A percentile compares a stretch with the other conserved stretches of the same genome.
Conservation (phyloP, 2,888 invertebrate genomes). For the Halictus ligatus region DNA sequence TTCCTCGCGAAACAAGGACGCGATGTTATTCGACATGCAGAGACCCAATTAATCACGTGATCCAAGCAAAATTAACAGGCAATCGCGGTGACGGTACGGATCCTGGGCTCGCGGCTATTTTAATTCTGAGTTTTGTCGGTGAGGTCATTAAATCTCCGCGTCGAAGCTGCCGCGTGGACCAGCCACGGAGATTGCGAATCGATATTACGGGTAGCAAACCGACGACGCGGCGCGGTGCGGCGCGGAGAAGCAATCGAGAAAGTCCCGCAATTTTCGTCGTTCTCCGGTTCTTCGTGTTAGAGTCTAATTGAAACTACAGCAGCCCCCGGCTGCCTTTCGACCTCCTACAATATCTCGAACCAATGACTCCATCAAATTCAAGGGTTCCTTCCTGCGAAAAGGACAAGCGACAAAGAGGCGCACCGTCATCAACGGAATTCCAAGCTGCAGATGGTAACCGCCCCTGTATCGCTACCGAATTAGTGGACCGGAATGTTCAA, state of each 20-base stretch:
- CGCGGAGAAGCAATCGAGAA: conserved; percentile 10
- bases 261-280: conserved; percentile 23
- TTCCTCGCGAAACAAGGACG: neutral
- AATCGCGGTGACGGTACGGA: neutral
- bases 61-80: conserved; percentile 27
- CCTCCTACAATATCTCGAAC: neutral
- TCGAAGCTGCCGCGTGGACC: neutral
- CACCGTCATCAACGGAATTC: conserved; percentile 10
- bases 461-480: neutral
- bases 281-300: neutral
- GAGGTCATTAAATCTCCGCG: conserved; percentile 27
- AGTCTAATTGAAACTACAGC: conserved; percentile 26
- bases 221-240: neutral
- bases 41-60: conserved; percentile 13
- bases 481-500: neutral
- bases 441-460: neutral
- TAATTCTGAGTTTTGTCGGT: conserved; percentile 17
- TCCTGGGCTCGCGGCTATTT: neutral
- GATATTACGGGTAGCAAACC: conserved; percentile 26
- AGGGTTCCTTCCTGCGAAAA: neutral
- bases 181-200: conserved; percentile 42
- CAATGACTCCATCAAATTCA: conserved; percentile 20
- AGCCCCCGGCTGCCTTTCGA: neutral
- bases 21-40: neutral
- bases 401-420: neutral